Evolutionary conservation across 2,113 vertebrate genomes (phyloP).

Genomic region (Corvus hawaiiensis): DNA sequence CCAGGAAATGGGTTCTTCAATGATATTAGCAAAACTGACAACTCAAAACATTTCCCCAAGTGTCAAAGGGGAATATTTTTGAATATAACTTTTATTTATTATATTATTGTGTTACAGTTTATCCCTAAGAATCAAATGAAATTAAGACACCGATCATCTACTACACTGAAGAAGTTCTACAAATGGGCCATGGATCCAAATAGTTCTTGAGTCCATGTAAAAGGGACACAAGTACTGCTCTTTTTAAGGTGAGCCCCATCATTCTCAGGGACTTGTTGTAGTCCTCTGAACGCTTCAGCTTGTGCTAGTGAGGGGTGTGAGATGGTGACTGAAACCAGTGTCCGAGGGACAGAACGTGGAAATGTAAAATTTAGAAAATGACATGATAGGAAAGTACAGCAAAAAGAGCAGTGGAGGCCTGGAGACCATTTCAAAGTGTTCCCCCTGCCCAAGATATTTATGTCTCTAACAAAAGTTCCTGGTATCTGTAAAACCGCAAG

Average conservation of each 20-base stretch:
- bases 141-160: slow-evolving; percentile 1
- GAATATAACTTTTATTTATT: slow-evolving; percentile 58
- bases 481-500: neutral
- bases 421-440: neutral
- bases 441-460: neutral
- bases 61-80: slow-evolving; percentile 43
- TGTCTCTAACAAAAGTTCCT: neutral
- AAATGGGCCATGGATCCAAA: neutral
- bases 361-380: neutral
- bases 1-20: slow-evolving; percentile 25
- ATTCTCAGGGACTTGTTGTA: neutral
- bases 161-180: neutral
- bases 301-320: neutral
- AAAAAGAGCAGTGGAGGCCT: neutral
- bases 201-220: neutral
- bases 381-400: neutral
- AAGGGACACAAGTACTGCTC: neutral
- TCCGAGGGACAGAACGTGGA: neutral
- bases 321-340: neutral
- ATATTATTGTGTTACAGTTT: slow-evolving; percentile 40
- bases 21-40: slow-evolving; percentile 64
- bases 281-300: neutral
- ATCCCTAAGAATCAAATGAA: slow-evolving; percentile 34
- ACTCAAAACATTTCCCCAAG: slow-evolving; percentile 43
- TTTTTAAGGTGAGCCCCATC: neutral